These are phyloP conservation scores for Tragulus kanchil DNA, from an alignment of 2,113 vertebrate genomes.

Conservation along the genomic window DNA sequence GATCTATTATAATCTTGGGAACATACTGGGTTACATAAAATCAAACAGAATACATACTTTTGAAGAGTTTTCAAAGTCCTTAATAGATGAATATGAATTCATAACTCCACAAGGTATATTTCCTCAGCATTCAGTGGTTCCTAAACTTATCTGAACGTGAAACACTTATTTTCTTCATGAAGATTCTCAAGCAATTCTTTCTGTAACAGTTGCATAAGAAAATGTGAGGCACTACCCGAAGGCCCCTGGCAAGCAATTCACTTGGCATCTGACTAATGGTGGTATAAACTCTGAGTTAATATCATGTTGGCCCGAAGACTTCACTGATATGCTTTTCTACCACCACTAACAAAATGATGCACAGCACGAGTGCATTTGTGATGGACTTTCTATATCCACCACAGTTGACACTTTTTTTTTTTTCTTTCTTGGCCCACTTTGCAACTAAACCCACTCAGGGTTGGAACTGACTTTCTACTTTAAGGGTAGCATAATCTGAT, in stretches of 20 bases:
- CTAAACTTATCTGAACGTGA: not conserved
- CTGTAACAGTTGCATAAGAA: constrained; percentile 45
- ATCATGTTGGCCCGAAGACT: constrained; percentile 12
- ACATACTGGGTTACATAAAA: not conserved
- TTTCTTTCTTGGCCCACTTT: constrained; percentile 3
- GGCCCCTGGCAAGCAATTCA: not conserved
- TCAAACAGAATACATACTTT: not conserved
- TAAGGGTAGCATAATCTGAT: not conserved
- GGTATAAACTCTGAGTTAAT: not conserved
- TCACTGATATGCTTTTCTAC: not conserved
- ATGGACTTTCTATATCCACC: not conserved
- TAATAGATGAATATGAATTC: not conserved
- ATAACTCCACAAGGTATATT: not conserved
- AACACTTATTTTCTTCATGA: not conserved
- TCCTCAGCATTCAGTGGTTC: not conserved
- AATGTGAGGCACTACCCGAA: constrained; percentile 20
- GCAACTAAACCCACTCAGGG: constrained; percentile 13
- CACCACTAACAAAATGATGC: not conserved
- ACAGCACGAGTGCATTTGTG: not conserved
- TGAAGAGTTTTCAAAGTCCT: not conserved
- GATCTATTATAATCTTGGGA: not conserved
- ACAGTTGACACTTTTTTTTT: not conserved
- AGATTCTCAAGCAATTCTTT: constrained; percentile 13
- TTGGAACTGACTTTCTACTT: constrained; percentile 47
- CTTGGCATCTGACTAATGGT: constrained; percentile 27